These are phyloP conservation scores for Bellardia pandia DNA, from an alignment of 2,888 invertebrate genomes.

Conservation along the genomic window DNA sequence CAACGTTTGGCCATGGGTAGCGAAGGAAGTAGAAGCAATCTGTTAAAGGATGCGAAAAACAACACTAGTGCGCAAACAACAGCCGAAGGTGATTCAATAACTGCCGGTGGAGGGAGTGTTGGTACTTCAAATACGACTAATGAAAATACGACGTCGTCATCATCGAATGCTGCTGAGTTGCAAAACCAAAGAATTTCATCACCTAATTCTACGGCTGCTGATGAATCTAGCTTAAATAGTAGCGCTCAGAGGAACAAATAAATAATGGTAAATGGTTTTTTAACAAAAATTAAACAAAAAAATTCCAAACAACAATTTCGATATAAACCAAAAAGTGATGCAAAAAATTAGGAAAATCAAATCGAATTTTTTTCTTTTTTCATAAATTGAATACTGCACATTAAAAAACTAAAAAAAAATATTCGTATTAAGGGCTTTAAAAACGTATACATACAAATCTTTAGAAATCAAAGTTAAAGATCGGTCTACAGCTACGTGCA, in stretches of 20 bases:
- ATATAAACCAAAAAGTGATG: slow-evolving; percentile 57
- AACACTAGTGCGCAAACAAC: slow-evolving; percentile 40
- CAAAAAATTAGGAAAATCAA: slow-evolving; percentile 53
- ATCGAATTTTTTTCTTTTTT: slow-evolving; percentile 49
- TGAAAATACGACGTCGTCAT: slow-evolving; percentile 49
- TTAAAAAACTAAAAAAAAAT: slow-evolving; percentile 8
- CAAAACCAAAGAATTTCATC: slow-evolving; percentile 63
- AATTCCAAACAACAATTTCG: slow-evolving; percentile 34
- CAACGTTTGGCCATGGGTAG: slow-evolving; percentile 96
- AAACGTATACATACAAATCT: slow-evolving; percentile 18
- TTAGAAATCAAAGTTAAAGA: slow-evolving; percentile 47
- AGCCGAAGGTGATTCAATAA: slow-evolving; percentile 33
- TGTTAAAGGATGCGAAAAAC: slow-evolving; percentile 58
- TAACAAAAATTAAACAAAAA: background rate
- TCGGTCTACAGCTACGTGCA: background rate
- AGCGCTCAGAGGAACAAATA: slow-evolving; percentile 68
- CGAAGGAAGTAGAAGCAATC: slow-evolving; percentile 72
- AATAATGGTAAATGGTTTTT: slow-evolving; percentile 32
- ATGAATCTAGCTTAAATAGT: slow-evolving; percentile 60
- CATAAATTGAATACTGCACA: slow-evolving; percentile 53
- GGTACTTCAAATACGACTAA: slow-evolving; percentile 24
- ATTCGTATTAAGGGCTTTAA: slow-evolving; percentile 42
- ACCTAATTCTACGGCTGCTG: slow-evolving; percentile 36
- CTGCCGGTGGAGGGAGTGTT: background rate
- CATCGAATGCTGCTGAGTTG: slow-evolving; percentile 60